phyloP scores from a whole-genome alignment of 2,113 vertebrate species.

The Candoia aspera region DNA sequence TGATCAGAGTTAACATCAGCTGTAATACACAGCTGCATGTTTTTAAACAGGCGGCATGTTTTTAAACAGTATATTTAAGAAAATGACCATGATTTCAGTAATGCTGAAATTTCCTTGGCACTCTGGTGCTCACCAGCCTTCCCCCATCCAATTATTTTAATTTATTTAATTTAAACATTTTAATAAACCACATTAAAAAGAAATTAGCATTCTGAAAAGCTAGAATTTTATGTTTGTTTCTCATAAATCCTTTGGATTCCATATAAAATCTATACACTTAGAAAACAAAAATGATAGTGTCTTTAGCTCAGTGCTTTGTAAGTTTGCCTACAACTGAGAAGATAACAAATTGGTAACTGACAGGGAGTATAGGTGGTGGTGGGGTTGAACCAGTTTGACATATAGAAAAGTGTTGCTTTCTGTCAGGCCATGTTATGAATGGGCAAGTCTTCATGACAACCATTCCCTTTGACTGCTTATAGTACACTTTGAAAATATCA shows the following conservation, averaged over 20 bases:
- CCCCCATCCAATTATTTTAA: background rate
- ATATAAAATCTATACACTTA: background rate
- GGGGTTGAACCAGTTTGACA: background rate
- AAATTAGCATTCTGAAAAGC: background rate
- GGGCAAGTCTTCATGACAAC: background rate
- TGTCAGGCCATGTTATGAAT: background rate
- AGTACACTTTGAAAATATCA: background rate
- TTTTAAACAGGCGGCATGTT: slow-evolving; percentile 21
- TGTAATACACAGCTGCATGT: slow-evolving; percentile 1
- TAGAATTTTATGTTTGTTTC: background rate
- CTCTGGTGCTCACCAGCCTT: background rate
- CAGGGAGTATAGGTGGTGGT: background rate
- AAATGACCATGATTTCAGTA: slow-evolving; percentile 1
- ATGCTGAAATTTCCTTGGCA: background rate
- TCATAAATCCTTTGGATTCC: background rate
- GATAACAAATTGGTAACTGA: background rate
- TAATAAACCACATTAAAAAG: background rate
- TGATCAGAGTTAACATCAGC: background rate
- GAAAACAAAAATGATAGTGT: background rate
- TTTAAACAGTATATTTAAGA: background rate
- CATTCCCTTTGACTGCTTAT: background rate
- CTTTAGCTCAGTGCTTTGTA: background rate
- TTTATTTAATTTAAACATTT: background rate
- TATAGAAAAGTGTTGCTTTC: background rate
- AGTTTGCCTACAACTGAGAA: background rate